phyloP scores from a whole-genome alignment of 2,888 invertebrate species.

The Chaetogeoica ovagalla region DNA sequence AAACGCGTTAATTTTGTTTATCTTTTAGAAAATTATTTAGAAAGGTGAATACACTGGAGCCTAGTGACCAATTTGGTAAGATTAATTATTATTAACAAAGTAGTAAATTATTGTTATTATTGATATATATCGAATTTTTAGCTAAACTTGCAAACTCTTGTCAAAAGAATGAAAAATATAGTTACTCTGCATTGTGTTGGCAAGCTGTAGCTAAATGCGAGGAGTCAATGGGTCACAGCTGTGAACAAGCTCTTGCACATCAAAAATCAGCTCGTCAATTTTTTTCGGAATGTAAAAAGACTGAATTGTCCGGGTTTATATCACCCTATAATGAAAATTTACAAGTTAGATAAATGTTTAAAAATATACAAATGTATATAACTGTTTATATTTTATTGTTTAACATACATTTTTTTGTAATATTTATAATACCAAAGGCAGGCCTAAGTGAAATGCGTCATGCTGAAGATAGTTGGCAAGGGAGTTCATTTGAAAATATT shows the following conservation, averaged over 20 bases:
- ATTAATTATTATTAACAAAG: neutral
- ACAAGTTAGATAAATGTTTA: slow-evolving; percentile 9
- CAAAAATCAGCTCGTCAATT: slow-evolving; percentile 42
- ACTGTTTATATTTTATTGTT: neutral
- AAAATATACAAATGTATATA: too few species aligned
- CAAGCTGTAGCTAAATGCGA: slow-evolving; percentile 50
- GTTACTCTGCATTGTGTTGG: slow-evolving; percentile 45
- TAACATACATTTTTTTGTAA: neutral
- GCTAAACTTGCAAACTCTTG: slow-evolving; percentile 42
- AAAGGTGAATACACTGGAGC: slow-evolving; percentile 42
- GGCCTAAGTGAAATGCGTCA: slow-evolving; percentile 44
- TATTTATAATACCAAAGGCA: slow-evolving; percentile 18
- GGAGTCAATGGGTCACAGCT: slow-evolving; percentile 35
- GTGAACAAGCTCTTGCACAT: slow-evolving; percentile 43
- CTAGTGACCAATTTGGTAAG: slow-evolving; percentile 47
- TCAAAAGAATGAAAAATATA: slow-evolving; percentile 45
- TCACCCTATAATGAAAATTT: slow-evolving; percentile 47
- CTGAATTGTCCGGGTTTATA: slow-evolving; percentile 40
- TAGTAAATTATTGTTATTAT: neutral
- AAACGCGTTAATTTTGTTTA: neutral
- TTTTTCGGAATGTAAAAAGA: slow-evolving; percentile 32
- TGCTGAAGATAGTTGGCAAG: slow-evolving; percentile 48
- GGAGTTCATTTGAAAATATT: slow-evolving; percentile 47
- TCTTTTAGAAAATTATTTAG: slow-evolving; percentile 43
- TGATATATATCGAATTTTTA: neutral